Conservation (phyloP, 2,888 invertebrate species). For the Drosophila quinaria region DNA sequence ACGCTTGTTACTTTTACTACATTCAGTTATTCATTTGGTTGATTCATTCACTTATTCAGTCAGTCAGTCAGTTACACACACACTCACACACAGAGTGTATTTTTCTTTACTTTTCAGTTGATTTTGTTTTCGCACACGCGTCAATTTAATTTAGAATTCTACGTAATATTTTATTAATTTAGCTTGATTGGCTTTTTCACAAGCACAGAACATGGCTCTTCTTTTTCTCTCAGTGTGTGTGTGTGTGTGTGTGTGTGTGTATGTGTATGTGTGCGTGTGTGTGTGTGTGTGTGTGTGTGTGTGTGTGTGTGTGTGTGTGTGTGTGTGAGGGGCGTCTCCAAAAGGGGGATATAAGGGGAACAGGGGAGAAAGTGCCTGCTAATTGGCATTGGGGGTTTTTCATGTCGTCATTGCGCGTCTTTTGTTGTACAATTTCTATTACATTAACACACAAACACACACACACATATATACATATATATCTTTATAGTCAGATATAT, state of each 20-base stretch:
- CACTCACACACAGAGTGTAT: slow-evolving; percentile 3
- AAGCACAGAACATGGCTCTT: slow-evolving; percentile 61
- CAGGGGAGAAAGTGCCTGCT: slow-evolving; percentile 37
- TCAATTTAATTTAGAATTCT: slow-evolving; percentile 79
- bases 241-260: not conserved
- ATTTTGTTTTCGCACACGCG: slow-evolving; percentile 71
- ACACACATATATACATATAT: slow-evolving; percentile 24
- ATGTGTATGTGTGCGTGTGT: slow-evolving; percentile 2
- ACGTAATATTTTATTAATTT: slow-evolving; percentile 81
- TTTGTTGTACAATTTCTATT: slow-evolving; percentile 79
- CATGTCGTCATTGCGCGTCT: slow-evolving; percentile 77
- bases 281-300: slow-evolving; percentile 1
- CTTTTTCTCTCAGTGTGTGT: not conserved
- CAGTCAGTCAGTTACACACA: slow-evolving; percentile 1
- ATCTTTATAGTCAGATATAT: not conserved
- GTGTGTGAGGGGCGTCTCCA: not conserved
- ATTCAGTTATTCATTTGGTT: slow-evolving; percentile 19
- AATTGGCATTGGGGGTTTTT: slow-evolving; percentile 79
- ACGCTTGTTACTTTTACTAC: slow-evolving; percentile 31
- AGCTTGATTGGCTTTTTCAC: slow-evolving; percentile 80
- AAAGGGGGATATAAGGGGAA: not conserved
- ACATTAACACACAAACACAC: slow-evolving; percentile 65
- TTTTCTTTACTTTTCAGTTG: slow-evolving; percentile 24
- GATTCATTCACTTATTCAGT: slow-evolving; percentile 16
- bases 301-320: not conserved